A percentile compares a stretch with the other conserved stretches of the same genome.
Evolutionary conservation across 2,888 invertebrate genomes (phyloP).

Genomic region (Noctuana brunneofusca): DNA sequence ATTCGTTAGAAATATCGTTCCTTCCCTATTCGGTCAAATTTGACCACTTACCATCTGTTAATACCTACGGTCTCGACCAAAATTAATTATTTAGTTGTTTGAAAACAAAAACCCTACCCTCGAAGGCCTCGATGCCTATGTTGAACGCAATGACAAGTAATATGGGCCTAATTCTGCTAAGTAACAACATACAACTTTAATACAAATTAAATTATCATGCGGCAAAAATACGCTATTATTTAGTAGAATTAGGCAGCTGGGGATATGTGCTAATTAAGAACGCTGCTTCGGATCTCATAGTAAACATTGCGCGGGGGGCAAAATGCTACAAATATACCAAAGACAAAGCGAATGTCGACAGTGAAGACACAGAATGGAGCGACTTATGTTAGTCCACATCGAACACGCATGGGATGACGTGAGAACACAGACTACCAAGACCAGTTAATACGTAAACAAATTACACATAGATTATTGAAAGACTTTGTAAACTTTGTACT

Average conservation of each 20-base stretch:
- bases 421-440: conserved; percentile 76
- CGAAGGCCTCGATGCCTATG: too few species aligned
- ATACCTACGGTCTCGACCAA: too few species aligned
- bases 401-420: conserved; percentile 72
- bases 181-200: conserved; percentile 32
- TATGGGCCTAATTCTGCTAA: conserved; percentile 42
- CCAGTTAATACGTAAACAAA: conserved; percentile 50
- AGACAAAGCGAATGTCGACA: conserved; percentile 73
- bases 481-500: conserved; percentile 46
- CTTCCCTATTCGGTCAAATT: too few species aligned
- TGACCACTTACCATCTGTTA: too few species aligned
- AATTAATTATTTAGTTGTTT: too few species aligned
- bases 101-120: too few species aligned
- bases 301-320: conserved; percentile 71
- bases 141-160: too few species aligned
- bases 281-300: conserved; percentile 64
- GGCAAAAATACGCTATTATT: conserved; percentile 37
- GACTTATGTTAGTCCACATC: conserved; percentile 74
- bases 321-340: conserved; percentile 72
- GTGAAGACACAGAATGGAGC: conserved; percentile 59
- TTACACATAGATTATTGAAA: conserved; percentile 55
- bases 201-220: conserved; percentile 5
- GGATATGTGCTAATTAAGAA: conserved; percentile 68
- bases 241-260: conserved; percentile 46
- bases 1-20: too few species aligned